A percentile compares a stretch with the other conserved stretches of the same genome.
phyloP scores from a whole-genome alignment of 2,113 vertebrate genomes.

The Chloropsis cyanopogon region DNA sequence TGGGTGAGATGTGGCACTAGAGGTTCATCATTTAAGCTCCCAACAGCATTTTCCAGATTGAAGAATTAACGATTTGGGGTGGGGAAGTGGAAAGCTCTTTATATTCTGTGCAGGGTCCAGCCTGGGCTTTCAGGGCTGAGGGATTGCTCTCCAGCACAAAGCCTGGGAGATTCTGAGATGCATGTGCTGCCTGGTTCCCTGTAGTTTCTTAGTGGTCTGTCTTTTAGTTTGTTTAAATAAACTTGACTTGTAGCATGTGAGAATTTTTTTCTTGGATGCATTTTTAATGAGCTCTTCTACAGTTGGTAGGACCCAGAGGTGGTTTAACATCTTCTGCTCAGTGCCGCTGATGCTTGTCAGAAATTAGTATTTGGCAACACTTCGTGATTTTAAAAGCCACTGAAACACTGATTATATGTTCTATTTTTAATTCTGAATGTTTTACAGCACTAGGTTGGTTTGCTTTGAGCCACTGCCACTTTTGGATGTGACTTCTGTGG shows the following conservation, averaged over 20 bases:
- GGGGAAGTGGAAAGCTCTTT: neutral
- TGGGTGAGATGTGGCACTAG: neutral
- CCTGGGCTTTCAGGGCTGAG: neutral
- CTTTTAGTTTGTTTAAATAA: conserved; percentile 8
- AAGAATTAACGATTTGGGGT: neutral
- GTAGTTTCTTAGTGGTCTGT: neutral
- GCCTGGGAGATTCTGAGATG: neutral
- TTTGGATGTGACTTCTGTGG: neutral
- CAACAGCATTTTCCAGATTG: neutral
- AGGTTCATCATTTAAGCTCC: neutral
- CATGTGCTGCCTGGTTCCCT: neutral
- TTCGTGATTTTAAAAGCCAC: neutral
- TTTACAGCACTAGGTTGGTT: neutral
- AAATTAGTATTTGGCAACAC: neutral
- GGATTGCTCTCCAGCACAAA: neutral
- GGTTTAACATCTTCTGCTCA: neutral
- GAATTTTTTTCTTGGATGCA: neutral
- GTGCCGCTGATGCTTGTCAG: neutral
- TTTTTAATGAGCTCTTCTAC: neutral
- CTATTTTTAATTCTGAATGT: neutral
- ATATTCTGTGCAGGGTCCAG: neutral
- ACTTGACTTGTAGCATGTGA: conserved; percentile 11
- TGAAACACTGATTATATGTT: neutral
- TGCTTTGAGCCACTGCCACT: neutral
- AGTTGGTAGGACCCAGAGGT: neutral